Percentiles rank a stretch among this genome's conserved stretches.
phyloP scores from a whole-genome alignment of 1,140 invertebrate genomes.

The Hyles euphorbiae region DNA sequence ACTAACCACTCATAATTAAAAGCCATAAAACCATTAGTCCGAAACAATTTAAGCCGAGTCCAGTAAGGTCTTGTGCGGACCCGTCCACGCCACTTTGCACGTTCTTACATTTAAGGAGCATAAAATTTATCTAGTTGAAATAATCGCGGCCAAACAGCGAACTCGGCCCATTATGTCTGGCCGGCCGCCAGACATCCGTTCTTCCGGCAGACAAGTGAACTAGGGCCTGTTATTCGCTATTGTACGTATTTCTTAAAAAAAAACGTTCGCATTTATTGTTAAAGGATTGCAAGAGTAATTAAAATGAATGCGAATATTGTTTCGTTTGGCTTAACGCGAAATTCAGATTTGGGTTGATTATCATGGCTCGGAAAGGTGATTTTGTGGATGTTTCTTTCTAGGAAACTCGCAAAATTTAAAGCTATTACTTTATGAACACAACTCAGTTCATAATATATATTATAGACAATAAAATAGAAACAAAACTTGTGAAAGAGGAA shows the following conservation, averaged over 20 bases:
- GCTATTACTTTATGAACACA: too few relatives aligned
- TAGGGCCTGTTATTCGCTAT: constrained; percentile 22
- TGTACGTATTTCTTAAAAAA: constrained; percentile 20
- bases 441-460: too few relatives aligned
- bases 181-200: constrained; percentile 25
- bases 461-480: too few relatives aligned
- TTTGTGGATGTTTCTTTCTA: too few relatives aligned
- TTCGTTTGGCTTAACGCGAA: too few relatives aligned
- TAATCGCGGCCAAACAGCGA: constrained; percentile 33
- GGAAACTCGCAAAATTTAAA: too few relatives aligned
- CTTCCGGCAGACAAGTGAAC: constrained; percentile 23
- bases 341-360: too few relatives aligned
- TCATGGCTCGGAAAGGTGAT: too few relatives aligned
- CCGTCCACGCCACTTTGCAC: constrained; percentile 23
- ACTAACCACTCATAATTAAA: not conserved
- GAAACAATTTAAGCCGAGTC: constrained; percentile 2
- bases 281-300: too few relatives aligned
- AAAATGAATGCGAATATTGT: too few relatives aligned
- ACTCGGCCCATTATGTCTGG: constrained; percentile 34
- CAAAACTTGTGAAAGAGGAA: too few relatives aligned
- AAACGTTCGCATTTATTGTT: not conserved
- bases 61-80: constrained; percentile 3
- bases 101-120: constrained; percentile 40
- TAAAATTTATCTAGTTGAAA: constrained; percentile 47
- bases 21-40: constrained; percentile 1